Evolutionary conservation across 2,888 invertebrate genomes (phyloP).

Genomic region (Lutraria lutraria): DNA sequence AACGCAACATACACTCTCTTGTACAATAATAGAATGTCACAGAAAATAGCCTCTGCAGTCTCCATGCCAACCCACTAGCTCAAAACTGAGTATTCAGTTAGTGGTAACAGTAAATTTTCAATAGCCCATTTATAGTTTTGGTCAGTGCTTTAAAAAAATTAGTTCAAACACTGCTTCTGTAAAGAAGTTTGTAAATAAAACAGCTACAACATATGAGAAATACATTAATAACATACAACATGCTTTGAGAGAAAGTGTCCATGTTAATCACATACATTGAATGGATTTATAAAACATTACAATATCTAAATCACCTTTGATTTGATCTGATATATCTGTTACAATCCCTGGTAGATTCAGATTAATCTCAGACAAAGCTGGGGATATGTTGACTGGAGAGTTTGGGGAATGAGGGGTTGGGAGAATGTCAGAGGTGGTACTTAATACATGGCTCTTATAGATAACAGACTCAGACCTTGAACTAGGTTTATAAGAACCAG

Average conservation of each 20-base stretch:
- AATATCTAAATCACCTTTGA: constrained; percentile 40
- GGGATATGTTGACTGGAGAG: neutral
- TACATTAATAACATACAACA: neutral
- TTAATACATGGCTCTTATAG: neutral
- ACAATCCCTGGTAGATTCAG: constrained; percentile 23
- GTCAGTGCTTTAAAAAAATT: too few relatives aligned
- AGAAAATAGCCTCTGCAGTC: too few relatives aligned
- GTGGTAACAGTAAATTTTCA: too few relatives aligned
- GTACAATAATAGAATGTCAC: too few relatives aligned
- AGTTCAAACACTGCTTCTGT: neutral
- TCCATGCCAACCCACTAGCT: too few relatives aligned
- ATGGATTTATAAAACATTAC: neutral
- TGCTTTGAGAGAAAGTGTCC: neutral
- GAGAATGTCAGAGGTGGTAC: constrained; percentile 7
- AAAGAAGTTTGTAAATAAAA: neutral
- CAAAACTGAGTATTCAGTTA: too few relatives aligned
- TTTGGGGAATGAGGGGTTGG: neutral
- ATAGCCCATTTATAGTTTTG: too few relatives aligned
- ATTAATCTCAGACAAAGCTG: constrained; percentile 23
- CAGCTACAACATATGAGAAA: too few relatives aligned
- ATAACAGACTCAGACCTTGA: neutral
- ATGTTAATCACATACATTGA: neutral
- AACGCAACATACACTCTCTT: too few relatives aligned
- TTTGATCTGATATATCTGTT: constrained; percentile 16
- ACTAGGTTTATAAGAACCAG: neutral